Base-by-base conservation (phyloP, 2,888 invertebrate species). In the Pseudococcus longispinus region DNA sequence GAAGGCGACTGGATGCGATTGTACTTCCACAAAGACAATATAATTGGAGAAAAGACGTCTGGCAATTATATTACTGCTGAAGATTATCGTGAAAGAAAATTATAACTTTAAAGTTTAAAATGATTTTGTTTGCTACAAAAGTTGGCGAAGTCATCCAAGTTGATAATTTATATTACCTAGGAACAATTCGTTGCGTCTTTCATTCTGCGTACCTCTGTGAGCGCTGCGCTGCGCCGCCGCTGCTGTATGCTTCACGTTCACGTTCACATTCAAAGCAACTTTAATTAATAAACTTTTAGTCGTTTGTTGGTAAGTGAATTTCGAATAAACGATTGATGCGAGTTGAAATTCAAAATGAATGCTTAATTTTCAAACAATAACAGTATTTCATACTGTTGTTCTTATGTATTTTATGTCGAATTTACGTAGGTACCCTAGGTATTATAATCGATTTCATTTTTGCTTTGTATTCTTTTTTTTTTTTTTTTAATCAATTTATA, bases 251-350 rank as follows among this genome's bases (percentile, higher is more conserved):
- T n/a, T n/a, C n/a, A n/a, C n/a, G n/a, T n/a, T n/a, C n/a, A n/a
- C n/a, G n/a, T 60, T 26, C 84, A 32, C 84, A 84, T 51, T 46
- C 51, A 84, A 84, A 84, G 55, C 55, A 84, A 84, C 84, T 84
- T 84, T 84, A 84, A 84, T 84, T 84, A 84, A 84, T 84, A 84
- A 84, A 84, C 84, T 84, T 84, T 84, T 84, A 44, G 84, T 84
- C 84, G 29, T 55, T 84, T 60, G 84, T 84, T 51, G 84, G 29
- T 60, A 20, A 55, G 32, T 84, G 84, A 51, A 84, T 80, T 80
- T 80, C 77, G 42, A 80, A 80, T 80, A 80, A 80, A 80, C 77
- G 77, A 80, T 80, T 80, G 77, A 80, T 42, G 77, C 9, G 77
- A 80, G 77, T 37, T 80, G 37, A 80, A 80, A 80, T 42, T 80